Evolutionary conservation across 1,140 invertebrate genomes (phyloP), one percentile per base, ranked within the genome.

Genomic region (Bombyx mori): DNA sequence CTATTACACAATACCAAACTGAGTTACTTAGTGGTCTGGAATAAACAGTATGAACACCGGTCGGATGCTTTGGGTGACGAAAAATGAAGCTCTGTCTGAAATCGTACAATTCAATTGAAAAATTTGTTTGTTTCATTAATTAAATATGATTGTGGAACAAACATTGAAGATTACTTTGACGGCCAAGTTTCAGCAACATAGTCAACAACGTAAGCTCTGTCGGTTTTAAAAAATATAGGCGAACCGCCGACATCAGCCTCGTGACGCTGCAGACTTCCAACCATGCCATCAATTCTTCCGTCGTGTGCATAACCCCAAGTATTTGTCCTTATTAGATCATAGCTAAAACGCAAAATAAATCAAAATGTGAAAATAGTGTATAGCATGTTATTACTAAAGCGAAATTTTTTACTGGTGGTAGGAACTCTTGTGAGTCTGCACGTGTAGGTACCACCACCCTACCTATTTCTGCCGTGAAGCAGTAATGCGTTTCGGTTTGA

Each of bases 291-390:
- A 61, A 91, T 92, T 10, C 88, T 88, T 2, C 91, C 91, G 76
- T 93, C 91, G 26, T 88, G 79, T 42, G 88, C 55, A 67, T 92
- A 92, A 6, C 92, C 92, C 92, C 92, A 93, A 6, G 91, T 91
- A 54, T 84, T 82, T 0, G 88, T 89, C 6, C 84, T 70, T 58
- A 73, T 73, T 26, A 92, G 73, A 54, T 90, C 77, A 46, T 90
- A 89, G 9, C 90, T 91, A 60, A 54, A 54, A 46, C 8, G 51
- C 26, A 35, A 35, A 35, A 35, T 35, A 35, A 35, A 35, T 5
- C 26, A 35, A 35, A 35, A 35, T 35, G 26, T 5, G 26, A 35
- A 35, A 35, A 35, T 35, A 35, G 4, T 0, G 26, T 35, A 48
- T 10, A 49, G 3, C 12, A 3, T 49, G 1, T 10, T 10, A 12